These are phyloP conservation scores for Semaprochilodus insignis DNA, from an alignment of 2,797 vertebrate genomes.

Conservation along the genomic window DNA sequence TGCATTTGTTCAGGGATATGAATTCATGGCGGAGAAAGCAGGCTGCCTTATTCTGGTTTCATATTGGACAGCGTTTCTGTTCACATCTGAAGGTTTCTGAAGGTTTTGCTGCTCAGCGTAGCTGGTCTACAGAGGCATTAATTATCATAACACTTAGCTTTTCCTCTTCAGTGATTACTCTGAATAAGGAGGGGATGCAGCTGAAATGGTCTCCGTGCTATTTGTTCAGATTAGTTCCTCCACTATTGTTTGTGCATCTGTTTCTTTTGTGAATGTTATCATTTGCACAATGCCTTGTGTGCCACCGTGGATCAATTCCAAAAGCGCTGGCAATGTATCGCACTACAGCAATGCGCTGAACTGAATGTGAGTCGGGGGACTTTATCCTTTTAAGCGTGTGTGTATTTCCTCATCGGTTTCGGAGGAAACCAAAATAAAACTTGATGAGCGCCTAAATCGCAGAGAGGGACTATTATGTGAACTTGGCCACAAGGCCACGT, in stretches of 20 bases:
- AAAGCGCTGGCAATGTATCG: slow-evolving; percentile 18
- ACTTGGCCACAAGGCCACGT: slow-evolving; percentile 40
- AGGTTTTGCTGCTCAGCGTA: slow-evolving; percentile 45
- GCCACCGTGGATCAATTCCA: slow-evolving; percentile 42
- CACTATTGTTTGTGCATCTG: slow-evolving; percentile 51
- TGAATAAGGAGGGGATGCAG: slow-evolving; percentile 60
- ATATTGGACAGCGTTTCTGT: slow-evolving; percentile 37
- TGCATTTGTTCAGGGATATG: slow-evolving; percentile 18
- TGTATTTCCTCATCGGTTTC: slow-evolving; percentile 42
- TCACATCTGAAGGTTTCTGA: slow-evolving; percentile 22
- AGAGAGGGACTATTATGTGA: slow-evolving; percentile 37
- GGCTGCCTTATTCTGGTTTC: slow-evolving; percentile 45
- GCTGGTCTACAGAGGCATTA: slow-evolving; percentile 45
- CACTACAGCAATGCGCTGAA: slow-evolving; percentile 16
- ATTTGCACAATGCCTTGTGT: slow-evolving; percentile 36
- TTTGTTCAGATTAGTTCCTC: slow-evolving; percentile 38
- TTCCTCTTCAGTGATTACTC: slow-evolving; percentile 50
- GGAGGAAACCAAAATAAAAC: slow-evolving; percentile 39
- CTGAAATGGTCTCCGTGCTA: slow-evolving; percentile 34
- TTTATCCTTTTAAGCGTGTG: slow-evolving; percentile 37
- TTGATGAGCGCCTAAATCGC: slow-evolving; percentile 26
- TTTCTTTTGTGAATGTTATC: slow-evolving; percentile 51
- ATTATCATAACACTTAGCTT: slow-evolving; percentile 43
- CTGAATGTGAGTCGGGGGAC: slow-evolving; percentile 29
- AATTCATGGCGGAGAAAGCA: slow-evolving; percentile 52